Base-by-base conservation (phyloP, 2,888 invertebrate genomes). In the Drosophila mimica region DNA sequence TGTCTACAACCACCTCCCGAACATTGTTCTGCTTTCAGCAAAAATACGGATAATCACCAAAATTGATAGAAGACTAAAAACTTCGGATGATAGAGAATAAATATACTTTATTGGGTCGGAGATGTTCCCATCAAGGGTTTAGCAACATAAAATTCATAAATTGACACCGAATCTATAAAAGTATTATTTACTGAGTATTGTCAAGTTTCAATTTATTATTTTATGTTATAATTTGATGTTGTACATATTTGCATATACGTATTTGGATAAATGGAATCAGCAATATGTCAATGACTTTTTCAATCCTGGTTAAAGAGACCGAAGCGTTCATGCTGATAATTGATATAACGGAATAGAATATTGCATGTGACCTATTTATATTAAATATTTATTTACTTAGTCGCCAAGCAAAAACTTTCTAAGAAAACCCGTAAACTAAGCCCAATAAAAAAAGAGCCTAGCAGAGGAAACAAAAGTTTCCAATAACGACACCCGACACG, bases 321-420 rank as follows among this genome's bases (percentile, higher is more conserved):
- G 6, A 30, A 43, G 6, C 40, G 2, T 57, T 43, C 57, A 30
- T 57, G 30, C 40, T 20, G 9, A 15, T 20, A 43, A 40, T 40
- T 40, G 9, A 31, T 20, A n/a, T 7, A 54, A 28, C 17, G 56
- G 9, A 30, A 30, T 15, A 15, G 30, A 20, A 57, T 57, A 57
- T 57, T 43, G 57, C 57, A 57, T 57, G 57, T 57, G 57, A 57
- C 57, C 57, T 31, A 57, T 43, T 17, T 57, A n/a, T 56, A 17
- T 28, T n/a, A 28, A 56, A 13, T 38, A 38, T 56, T 56, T 56
- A 38, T 56, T 56, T 56, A n/a, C 38, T 56, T 56, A 56, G 56
- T 17, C 38, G 28, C 17, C 56, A 56, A 56, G 38, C 56, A 56
- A 28, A 54, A 54, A 54, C 25, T 25, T 54, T 25, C 25, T 11